Evolutionary conservation across 2,797 vertebrate species (phyloP).

Genomic region (Atherinosoma microstoma): DNA sequence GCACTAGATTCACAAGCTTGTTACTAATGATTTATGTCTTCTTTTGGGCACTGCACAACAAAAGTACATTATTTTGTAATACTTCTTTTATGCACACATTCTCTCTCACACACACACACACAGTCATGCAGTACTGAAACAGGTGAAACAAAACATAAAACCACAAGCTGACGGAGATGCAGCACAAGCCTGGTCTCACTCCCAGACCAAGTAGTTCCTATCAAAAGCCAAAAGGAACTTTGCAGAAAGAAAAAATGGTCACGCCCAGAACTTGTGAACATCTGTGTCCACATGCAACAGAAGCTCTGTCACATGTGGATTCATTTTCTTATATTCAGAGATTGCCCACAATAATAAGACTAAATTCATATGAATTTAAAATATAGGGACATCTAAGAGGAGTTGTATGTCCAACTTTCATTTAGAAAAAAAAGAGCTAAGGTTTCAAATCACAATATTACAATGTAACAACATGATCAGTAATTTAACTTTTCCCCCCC

Average conservation of each 20-base stretch:
- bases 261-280: not conserved
- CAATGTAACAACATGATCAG: too few species aligned
- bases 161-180: not conserved
- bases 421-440: too few species aligned
- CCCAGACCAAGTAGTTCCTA: not conserved
- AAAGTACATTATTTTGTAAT: not conserved
- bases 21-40: not conserved
- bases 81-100: not conserved
- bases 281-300: too few species aligned
- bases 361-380: too few species aligned
- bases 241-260: not conserved
- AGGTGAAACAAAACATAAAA: not conserved
- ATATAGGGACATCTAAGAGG: too few species aligned
- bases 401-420: too few species aligned
- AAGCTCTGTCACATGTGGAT: not conserved
- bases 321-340: not conserved
- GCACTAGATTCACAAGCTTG: not conserved
- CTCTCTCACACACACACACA: too few species aligned
- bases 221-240: not conserved
- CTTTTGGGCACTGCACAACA: not conserved
- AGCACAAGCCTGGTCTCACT: not conserved
- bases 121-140: too few species aligned
- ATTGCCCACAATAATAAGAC: too few species aligned
- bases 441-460: too few species aligned
- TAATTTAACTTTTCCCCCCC: too few species aligned